phyloP scores from a whole-genome alignment of 1,140 invertebrate genomes.

The Theocolax elegans region DNA sequence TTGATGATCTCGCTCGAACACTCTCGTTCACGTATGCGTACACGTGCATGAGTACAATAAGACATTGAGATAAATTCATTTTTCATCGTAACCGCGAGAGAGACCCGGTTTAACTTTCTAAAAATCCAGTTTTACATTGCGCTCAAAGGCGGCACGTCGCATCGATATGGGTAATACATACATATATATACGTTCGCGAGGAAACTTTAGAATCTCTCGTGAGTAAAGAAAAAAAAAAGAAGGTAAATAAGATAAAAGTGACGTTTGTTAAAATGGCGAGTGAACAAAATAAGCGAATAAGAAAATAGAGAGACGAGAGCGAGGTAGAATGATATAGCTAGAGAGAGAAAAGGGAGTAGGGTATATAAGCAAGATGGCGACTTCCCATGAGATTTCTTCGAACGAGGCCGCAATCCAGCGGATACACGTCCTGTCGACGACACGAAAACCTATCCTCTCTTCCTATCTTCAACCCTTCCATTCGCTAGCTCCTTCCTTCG shows the following conservation, averaged over 20 bases:
- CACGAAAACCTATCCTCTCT: conserved; percentile 46
- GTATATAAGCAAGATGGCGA: conserved; percentile 56
- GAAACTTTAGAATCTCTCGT: no score
- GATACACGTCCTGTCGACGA: conserved; percentile 59
- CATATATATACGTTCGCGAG: neutral
- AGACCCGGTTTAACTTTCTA: no score
- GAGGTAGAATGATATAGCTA: neutral
- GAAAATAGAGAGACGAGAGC: conserved; percentile 4
- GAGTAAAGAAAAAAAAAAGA: no score
- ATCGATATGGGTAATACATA: no score
- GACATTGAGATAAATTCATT: no score
- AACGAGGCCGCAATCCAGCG: conserved; percentile 63
- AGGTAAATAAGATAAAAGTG: conserved; percentile 24
- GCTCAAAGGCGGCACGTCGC: no score
- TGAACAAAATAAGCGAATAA: conserved; percentile 15
- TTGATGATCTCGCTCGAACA: no score
- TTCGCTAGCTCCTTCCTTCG: conserved; percentile 17
- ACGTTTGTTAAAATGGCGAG: conserved; percentile 1
- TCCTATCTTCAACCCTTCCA: conserved; percentile 23
- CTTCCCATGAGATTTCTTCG: conserved; percentile 56
- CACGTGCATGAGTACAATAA: no score
- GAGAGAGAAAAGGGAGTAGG: conserved; percentile 26
- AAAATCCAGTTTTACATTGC: no score
- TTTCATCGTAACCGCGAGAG: no score
- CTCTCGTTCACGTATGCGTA: no score